Evolutionary conservation across 2,797 vertebrate genomes (phyloP).

Genomic region (Netta rufina): DNA sequence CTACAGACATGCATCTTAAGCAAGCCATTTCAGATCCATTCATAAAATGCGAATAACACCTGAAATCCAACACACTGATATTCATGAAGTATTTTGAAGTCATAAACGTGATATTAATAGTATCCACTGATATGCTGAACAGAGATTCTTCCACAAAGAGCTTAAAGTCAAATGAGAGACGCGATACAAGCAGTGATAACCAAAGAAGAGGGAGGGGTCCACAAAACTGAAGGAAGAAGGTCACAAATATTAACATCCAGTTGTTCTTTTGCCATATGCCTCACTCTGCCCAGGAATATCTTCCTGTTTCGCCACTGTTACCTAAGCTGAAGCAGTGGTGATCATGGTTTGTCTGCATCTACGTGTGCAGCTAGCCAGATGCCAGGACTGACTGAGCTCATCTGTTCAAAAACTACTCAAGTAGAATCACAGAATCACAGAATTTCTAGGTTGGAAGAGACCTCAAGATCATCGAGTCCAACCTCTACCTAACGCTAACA

Average conservation of each 20-base stretch:
- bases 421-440: background rate
- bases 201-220: background rate
- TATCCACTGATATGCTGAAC: background rate
- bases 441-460: too few relatives aligned
- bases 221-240: background rate
- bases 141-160: background rate
- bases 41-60: background rate
- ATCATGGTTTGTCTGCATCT: background rate
- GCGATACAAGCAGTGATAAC: background rate
- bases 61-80: background rate
- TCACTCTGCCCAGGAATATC: background rate
- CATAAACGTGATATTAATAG: background rate
- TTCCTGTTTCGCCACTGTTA: slow-evolving; percentile 7
- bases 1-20: background rate
- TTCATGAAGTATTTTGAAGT: background rate
- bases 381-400: background rate
- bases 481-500: too few relatives aligned
- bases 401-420: background rate
- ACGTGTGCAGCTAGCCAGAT: background rate
- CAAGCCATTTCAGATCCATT: background rate
- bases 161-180: background rate
- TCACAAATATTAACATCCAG: background rate
- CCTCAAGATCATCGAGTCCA: too few relatives aligned
- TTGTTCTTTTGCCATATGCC: background rate
- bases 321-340: background rate